phyloP scores from a whole-genome alignment of 2,797 vertebrate genomes.

The Sebastolobus alascanus region DNA sequence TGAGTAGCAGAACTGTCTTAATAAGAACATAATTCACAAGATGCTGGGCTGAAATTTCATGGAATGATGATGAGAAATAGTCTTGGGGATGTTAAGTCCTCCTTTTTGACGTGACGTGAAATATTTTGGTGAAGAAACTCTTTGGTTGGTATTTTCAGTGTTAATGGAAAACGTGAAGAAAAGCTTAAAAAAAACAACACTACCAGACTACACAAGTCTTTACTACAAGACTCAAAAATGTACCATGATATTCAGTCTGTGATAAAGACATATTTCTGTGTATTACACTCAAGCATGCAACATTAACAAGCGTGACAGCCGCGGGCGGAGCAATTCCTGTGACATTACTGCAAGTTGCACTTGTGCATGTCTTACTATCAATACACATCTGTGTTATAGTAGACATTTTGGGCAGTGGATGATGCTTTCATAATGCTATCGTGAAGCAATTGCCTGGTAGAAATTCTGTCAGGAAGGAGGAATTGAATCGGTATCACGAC shows the following conservation, averaged over 20 bases:
- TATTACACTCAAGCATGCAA: slow-evolving; percentile 43
- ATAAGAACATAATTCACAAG: slow-evolving; percentile 1
- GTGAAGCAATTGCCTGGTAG: slow-evolving; percentile 58
- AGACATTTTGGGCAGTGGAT: slow-evolving; percentile 52
- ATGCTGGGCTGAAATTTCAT: neutral
- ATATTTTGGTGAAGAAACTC: neutral
- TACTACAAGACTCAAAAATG: slow-evolving; percentile 8
- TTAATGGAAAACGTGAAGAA: slow-evolving; percentile 4
- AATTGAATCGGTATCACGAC: slow-evolving; percentile 73
- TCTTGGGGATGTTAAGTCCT: neutral
- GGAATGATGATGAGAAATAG: neutral
- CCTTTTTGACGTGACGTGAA: slow-evolving; percentile 1
- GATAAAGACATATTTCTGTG: slow-evolving; percentile 43
- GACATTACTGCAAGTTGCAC: slow-evolving; percentile 33
- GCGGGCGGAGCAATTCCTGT: slow-evolving; percentile 24
- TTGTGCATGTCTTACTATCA: slow-evolving; percentile 40
- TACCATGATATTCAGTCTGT: slow-evolving; percentile 39
- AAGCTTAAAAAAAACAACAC: slow-evolving; percentile 12
- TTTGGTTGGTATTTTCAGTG: neutral
- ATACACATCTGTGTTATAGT: slow-evolving; percentile 51
- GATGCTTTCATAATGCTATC: slow-evolving; percentile 70
- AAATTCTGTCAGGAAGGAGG: slow-evolving; percentile 63
- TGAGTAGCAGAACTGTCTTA: neutral
- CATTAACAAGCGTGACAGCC: slow-evolving; percentile 47
- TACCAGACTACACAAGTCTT: slow-evolving; percentile 23